Base-by-base conservation (phyloP, 1,140 invertebrate species). In the Drosophila pseudoananassae region DNA sequence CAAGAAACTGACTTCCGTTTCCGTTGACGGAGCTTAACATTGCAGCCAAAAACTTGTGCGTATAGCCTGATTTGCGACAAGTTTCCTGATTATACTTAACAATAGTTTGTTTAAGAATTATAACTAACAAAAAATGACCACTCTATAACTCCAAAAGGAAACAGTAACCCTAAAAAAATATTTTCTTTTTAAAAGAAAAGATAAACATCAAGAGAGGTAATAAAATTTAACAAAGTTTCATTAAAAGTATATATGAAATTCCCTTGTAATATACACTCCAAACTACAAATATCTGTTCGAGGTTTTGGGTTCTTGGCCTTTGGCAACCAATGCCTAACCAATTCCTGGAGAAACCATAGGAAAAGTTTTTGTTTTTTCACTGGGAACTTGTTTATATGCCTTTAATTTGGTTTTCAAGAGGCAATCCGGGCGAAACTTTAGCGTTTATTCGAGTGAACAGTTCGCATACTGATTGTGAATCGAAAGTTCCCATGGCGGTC, bases 1-100 rank as follows among this genome's bases (percentile, higher is more conserved):
- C 33, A 36, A 36, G 33, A 36, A 58, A 60, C 43, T 68, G 61
- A 84, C 80, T 76, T 83, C 80, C 80, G 76, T 29, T 83, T 83
- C 76, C 80, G 80, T 36, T 84, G 38, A 58, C 76, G 43, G 66
- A 55, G 70, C 79, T 65, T 51, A 58, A 79, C 50, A 58, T 76
- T 55, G 54, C 56, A 76, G 53, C 64, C 50, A 38, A 61, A 70
- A 66, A 70, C 55, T 59, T 74, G 20, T 56, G 38, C 23, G n/a
- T 71, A 38, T 46, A 29, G 54, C 38, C 23, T 56, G 65, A 69
- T 43, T 58, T 57, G 47, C 38, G 36, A 36, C 36, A 52, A 51
- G 68, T 56, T 52, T 38, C 38, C 50, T 40, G 47, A 69, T 56
- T 71, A 52, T 10, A 46, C 36, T 49, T 31, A 31, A 31, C 31